A percentile compares a stretch with the other conserved stretches of the same genome.
Evolutionary conservation across 2,888 invertebrate genomes (phyloP).

Genomic region (Tridacna crocea): DNA sequence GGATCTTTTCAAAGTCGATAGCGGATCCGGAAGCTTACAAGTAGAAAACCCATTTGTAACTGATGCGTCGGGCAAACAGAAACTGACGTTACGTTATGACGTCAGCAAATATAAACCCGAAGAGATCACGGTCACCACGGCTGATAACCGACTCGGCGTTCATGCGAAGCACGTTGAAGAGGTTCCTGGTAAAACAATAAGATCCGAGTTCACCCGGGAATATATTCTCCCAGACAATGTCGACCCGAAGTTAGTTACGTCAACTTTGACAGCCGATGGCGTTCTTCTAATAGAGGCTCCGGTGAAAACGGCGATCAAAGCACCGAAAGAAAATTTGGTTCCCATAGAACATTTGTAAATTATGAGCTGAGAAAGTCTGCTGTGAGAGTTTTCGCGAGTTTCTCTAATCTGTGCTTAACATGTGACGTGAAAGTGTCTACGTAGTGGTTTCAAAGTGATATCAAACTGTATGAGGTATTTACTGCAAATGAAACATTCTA

Average conservation of each 20-base stretch:
- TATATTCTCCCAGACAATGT: slow-evolving; percentile 19
- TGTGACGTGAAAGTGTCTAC: too few species aligned
- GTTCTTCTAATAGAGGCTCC: slow-evolving; percentile 31
- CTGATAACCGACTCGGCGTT: slow-evolving; percentile 12
- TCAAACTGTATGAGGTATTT: too few species aligned
- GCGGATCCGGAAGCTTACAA: slow-evolving; percentile 8
- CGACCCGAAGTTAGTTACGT: slow-evolving; percentile 20
- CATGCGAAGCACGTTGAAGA: slow-evolving; percentile 24
- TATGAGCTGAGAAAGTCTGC: not conserved
- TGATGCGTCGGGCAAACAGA: slow-evolving; percentile 21
- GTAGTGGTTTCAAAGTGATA: too few species aligned
- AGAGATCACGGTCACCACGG: slow-evolving; percentile 14
- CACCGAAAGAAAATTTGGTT: slow-evolving; percentile 18
- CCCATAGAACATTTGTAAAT: slow-evolving; percentile 20
- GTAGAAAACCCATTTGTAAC: slow-evolving; percentile 22
- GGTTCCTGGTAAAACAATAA: not conserved
- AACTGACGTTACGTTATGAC: slow-evolving; percentile 27
- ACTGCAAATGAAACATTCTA: too few species aligned
- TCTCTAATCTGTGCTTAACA: too few species aligned
- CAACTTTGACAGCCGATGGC: slow-evolving; percentile 20
- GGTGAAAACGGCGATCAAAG: not conserved
- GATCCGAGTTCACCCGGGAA: slow-evolving; percentile 20
- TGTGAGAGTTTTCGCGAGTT: too few species aligned
- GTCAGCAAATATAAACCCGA: slow-evolving; percentile 24
- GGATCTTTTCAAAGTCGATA: slow-evolving; percentile 9